A percentile compares a stretch with the other conserved stretches of the same genome.
phyloP scores from a whole-genome alignment of 2,113 vertebrate species.

The Callipepla californica region DNA sequence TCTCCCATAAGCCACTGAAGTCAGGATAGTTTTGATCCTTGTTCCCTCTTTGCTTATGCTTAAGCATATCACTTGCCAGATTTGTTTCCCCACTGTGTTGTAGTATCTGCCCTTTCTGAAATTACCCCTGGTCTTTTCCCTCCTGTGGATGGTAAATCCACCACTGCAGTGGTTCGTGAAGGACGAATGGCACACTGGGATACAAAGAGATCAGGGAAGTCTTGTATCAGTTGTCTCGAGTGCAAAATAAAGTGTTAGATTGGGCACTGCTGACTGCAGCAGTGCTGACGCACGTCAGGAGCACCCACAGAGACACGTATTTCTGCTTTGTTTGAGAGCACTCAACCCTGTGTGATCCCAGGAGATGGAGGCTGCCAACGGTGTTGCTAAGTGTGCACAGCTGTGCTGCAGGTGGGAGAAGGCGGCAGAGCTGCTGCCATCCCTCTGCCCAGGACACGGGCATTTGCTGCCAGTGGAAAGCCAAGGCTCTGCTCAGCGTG shows the following conservation, averaged over 20 bases:
- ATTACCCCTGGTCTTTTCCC: background rate
- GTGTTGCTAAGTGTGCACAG: background rate
- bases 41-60: background rate
- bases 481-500: background rate
- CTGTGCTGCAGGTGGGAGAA: conserved; percentile 2
- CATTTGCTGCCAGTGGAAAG: background rate
- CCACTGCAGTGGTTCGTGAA: rapidly evolving
- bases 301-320: background rate
- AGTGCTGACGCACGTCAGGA: background rate
- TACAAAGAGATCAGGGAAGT: background rate
- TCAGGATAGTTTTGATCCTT: background rate
- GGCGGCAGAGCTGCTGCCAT: background rate
- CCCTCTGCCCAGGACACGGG: background rate
- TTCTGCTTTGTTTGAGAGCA: conserved; percentile 6
- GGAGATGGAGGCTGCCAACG: background rate
- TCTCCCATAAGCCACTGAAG: background rate
- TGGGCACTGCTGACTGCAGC: background rate
- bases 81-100: background rate
- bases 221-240: background rate
- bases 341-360: background rate
- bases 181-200: background rate
- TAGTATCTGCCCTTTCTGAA: background rate
- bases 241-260: background rate
- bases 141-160: background rate
- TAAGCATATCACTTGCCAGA: background rate